A percentile compares a stretch with the other conserved stretches of the same genome.
Evolutionary conservation across 2,797 vertebrate genomes (phyloP).

Genomic region (Poeciliopsis turneri): DNA sequence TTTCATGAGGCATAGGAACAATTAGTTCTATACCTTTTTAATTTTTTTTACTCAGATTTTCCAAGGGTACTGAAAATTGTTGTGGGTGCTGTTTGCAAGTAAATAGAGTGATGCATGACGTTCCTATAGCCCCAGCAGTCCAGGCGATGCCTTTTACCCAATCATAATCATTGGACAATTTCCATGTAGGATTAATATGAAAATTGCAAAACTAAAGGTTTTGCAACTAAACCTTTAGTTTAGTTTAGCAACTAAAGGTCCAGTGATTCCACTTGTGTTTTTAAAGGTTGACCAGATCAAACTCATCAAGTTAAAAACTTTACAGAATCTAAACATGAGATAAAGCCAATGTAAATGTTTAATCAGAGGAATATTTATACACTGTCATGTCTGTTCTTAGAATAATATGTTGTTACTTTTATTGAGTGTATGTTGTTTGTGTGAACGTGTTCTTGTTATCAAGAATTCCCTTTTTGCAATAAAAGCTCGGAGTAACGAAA

Average conservation of each 20-base stretch:
- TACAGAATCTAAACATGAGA: slow-evolving; percentile 25
- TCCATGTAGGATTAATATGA: slow-evolving; percentile 15
- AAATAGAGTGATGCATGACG: slow-evolving; percentile 3
- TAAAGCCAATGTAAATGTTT: slow-evolving; percentile 23
- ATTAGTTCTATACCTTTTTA: neutral
- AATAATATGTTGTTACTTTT: slow-evolving; percentile 1
- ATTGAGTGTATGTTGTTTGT: neutral
- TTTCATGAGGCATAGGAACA: neutral
- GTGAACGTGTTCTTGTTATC: slow-evolving; percentile 22
- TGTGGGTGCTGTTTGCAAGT: slow-evolving; percentile 5
- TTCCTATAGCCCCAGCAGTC: slow-evolving; percentile 1
- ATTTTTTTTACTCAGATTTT: neutral
- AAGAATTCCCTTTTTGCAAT: slow-evolving; percentile 22
- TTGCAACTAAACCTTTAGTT: too few species aligned
- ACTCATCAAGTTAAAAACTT: slow-evolving; percentile 27
- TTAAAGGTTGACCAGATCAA: slow-evolving; percentile 35
- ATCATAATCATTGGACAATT: slow-evolving; percentile 23
- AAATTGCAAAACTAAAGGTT: slow-evolving; percentile 33
- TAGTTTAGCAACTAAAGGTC: slow-evolving; percentile 17
- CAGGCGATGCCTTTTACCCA: slow-evolving; percentile 2
- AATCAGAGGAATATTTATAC: slow-evolving; percentile 16
- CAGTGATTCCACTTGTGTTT: slow-evolving; percentile 28
- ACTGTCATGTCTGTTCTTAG: neutral
- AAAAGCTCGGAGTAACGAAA: slow-evolving; percentile 26
- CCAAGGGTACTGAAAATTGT: neutral